Percentiles rank a stretch among this genome's conserved stretches.
These are phyloP conservation scores for Hirtodrosophila histrioides DNA, from an alignment of 2,888 invertebrate species.

Conservation along the genomic window DNA sequence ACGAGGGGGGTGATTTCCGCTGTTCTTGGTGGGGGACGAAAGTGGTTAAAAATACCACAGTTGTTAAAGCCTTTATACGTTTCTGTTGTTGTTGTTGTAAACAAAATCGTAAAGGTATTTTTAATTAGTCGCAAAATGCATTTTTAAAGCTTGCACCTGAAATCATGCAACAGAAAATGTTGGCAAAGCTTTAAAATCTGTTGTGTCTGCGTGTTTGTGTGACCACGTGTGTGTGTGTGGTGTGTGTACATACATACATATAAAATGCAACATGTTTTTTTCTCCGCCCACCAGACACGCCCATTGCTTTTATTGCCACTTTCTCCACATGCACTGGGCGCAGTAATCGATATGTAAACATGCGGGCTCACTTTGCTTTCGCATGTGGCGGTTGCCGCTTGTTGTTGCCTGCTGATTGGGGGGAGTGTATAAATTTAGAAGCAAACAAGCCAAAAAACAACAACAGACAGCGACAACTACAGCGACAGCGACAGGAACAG, in stretches of 20 bases:
- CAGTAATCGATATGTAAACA: conserved; percentile 78
- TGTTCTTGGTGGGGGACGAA: not conserved
- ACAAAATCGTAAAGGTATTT: conserved; percentile 62
- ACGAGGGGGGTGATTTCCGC: conserved; percentile 23
- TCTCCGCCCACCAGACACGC: conserved; percentile 27
- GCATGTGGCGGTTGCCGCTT: conserved; percentile 6
- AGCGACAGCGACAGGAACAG: conserved; percentile 14
- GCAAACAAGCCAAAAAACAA: conserved; percentile 49
- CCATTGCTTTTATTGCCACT: conserved; percentile 60
- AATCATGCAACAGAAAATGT: conserved; percentile 9
- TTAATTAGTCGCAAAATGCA: conserved; percentile 67
- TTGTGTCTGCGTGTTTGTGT: conserved; percentile 17
- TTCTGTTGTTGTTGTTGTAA: conserved; percentile 37
- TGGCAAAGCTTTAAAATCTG: conserved; percentile 31
- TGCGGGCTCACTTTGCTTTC: conserved; percentile 49
- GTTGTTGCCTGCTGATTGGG: conserved; percentile 19
- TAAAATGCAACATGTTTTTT: conserved; percentile 69
- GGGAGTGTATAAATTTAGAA: conserved; percentile 71
- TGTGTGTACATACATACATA: conserved; percentile 24
- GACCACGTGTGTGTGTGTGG: conserved; percentile 13
- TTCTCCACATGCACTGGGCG: conserved; percentile 18
- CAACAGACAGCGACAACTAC: conserved; percentile 16
- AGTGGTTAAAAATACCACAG: conserved; percentile 32
- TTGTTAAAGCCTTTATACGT: conserved; percentile 61
- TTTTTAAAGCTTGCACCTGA: conserved; percentile 41